These are phyloP conservation scores for Microcaecilia unicolor DNA, from an alignment of 2,797 vertebrate genomes.

Conservation along the genomic window DNA sequence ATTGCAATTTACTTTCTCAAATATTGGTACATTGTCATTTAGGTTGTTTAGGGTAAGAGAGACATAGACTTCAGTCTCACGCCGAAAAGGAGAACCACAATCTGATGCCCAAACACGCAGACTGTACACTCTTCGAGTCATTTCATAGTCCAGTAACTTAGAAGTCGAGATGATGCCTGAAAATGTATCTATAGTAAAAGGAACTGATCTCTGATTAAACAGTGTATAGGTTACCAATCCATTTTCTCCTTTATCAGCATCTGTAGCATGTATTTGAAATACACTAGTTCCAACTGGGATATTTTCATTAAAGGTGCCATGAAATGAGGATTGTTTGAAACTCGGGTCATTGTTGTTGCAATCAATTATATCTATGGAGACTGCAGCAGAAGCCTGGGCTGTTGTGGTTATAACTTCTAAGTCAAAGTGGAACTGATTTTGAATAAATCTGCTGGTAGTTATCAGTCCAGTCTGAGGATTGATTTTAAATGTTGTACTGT, in stretches of 20 bases:
- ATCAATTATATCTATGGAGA: slow-evolving; percentile 70
- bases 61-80: slow-evolving; percentile 71
- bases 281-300: slow-evolving; percentile 73
- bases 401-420: slow-evolving; percentile 66
- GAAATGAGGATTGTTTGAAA: slow-evolving; percentile 69
- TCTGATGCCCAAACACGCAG: slow-evolving; percentile 86
- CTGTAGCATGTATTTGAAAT: slow-evolving; percentile 69
- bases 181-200: slow-evolving; percentile 81
- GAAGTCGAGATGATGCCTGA: slow-evolving; percentile 77
- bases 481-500: slow-evolving; percentile 71
- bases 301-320: slow-evolving; percentile 75
- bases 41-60: slow-evolving; percentile 82
- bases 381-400: slow-evolving; percentile 52
- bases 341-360: slow-evolving; percentile 82
- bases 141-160: slow-evolving; percentile 82
- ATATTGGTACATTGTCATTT: slow-evolving; percentile 85
- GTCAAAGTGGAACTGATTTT: slow-evolving; percentile 64
- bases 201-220: slow-evolving; percentile 55
- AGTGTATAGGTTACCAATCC: slow-evolving; percentile 78
- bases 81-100: slow-evolving; percentile 81
- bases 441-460: slow-evolving; percentile 57
- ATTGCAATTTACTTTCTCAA: slow-evolving; percentile 83
- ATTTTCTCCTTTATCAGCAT: slow-evolving; percentile 72
- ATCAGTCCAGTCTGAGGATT: slow-evolving; percentile 76
- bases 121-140: slow-evolving; percentile 82